Conservation (phyloP, 2,888 invertebrate species). For the Mimachlamys varia region DNA sequence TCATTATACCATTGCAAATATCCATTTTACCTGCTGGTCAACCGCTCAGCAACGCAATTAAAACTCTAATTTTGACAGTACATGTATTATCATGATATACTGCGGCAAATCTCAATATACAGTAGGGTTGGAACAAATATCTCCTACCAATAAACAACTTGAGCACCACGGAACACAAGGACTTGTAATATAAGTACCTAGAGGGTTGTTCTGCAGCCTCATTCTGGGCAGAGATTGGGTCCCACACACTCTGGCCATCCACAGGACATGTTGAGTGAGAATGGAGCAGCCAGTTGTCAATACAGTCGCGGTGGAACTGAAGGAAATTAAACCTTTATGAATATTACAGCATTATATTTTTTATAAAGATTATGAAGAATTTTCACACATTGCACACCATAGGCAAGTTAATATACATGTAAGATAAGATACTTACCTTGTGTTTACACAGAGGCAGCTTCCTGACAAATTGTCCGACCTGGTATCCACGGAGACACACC, state of each 20-base stretch:
- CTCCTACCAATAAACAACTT: too few relatives aligned
- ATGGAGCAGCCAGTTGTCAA: slow-evolving; percentile 81
- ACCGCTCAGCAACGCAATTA: too few relatives aligned
- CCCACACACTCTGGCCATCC: slow-evolving; percentile 75
- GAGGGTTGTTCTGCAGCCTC: slow-evolving; percentile 49
- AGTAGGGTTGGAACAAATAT: too few relatives aligned
- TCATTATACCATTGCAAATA: too few relatives aligned
- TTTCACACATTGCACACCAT: too few relatives aligned
- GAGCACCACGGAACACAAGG: not conserved
- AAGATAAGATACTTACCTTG: slow-evolving; percentile 64
- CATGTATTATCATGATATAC: too few relatives aligned
- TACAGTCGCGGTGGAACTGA: slow-evolving; percentile 80
- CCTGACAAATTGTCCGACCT: slow-evolving; percentile 74
- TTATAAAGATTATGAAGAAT: too few relatives aligned
- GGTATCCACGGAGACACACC: slow-evolving; percentile 78
- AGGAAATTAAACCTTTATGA: slow-evolving; percentile 37
- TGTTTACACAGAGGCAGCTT: slow-evolving; percentile 79
- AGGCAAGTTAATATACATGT: too few relatives aligned
- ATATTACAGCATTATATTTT: too few relatives aligned
- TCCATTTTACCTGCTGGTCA: too few relatives aligned
- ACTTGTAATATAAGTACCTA: not conserved
- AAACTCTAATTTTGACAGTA: too few relatives aligned
- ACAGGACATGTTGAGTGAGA: slow-evolving; percentile 79
- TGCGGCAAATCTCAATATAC: too few relatives aligned
- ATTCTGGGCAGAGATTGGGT: slow-evolving; percentile 58